Conservation (phyloP, 2,888 invertebrate species). For the Lymantria monacha region DNA sequence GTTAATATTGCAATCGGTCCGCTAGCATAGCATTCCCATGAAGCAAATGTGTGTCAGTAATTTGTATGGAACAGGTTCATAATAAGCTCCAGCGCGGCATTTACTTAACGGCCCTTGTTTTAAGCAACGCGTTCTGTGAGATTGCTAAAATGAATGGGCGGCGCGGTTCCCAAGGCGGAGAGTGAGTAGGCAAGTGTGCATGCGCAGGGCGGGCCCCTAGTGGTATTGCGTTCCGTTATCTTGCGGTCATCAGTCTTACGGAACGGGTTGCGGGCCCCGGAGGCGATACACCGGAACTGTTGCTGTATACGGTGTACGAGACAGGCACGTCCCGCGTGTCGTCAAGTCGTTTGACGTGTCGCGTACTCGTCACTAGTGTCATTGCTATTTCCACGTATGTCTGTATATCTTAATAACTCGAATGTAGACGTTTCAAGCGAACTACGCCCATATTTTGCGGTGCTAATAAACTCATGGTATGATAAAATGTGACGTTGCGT, state of each 20-base stretch:
- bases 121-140: constrained; percentile 38
- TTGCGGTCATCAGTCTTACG: constrained; percentile 74
- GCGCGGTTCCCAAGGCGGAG: constrained; percentile 48
- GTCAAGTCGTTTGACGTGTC: constrained; percentile 31
- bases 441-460: too few relatives aligned
- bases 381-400: constrained; percentile 16
- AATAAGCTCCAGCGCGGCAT: constrained; percentile 39
- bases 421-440: too few relatives aligned
- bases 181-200: constrained; percentile 35
- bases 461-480: too few relatives aligned
- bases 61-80: constrained; percentile 45
- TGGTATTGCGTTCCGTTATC: constrained; percentile 68
- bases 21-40: constrained; percentile 23
- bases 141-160: constrained; percentile 47
- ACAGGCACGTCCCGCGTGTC: constrained; percentile 37
- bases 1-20: constrained; percentile 18
- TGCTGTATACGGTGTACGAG: constrained; percentile 59
- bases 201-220: constrained; percentile 52
- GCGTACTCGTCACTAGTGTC: constrained; percentile 11
- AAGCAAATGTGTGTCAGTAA: constrained; percentile 44
- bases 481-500: too few relatives aligned
- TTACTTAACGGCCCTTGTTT: constrained; percentile 49
- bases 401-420: too few relatives aligned
- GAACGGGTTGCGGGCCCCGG: constrained; percentile 62
- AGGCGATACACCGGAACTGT: constrained; percentile 71